These are phyloP conservation scores for Icerya purchasi DNA, from an alignment of 2,888 invertebrate genomes.

Conservation along the genomic window DNA sequence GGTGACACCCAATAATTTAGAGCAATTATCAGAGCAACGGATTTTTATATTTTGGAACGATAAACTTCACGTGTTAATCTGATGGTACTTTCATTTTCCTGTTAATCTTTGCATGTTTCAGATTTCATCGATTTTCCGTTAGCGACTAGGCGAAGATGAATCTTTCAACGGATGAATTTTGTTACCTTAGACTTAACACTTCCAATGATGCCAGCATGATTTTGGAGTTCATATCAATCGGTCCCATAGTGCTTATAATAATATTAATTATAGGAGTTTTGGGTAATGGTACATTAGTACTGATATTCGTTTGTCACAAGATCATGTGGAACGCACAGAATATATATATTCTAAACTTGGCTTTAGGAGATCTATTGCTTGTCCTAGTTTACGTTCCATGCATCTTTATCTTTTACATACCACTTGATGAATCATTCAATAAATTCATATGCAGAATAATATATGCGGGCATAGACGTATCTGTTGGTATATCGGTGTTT, in stretches of 20 bases:
- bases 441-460: constrained; percentile 29
- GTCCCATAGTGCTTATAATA: constrained; percentile 56
- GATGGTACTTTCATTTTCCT: too few relatives aligned
- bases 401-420: constrained; percentile 39
- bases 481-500: constrained; percentile 80
- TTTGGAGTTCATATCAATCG: constrained; percentile 51
- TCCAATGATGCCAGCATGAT: too few relatives aligned
- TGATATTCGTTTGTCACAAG: constrained; percentile 53
- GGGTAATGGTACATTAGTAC: constrained; percentile 62
- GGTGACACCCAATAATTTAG: too few relatives aligned
- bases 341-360: constrained; percentile 61
- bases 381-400: constrained; percentile 68
- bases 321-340: constrained; percentile 72
- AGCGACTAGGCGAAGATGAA: too few relatives aligned
- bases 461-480: constrained; percentile 69
- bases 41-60: too few relatives aligned
- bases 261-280: constrained; percentile 64
- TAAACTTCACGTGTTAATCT: too few relatives aligned
- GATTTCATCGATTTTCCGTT: too few relatives aligned
- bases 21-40: too few relatives aligned
- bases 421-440: constrained; percentile 27
- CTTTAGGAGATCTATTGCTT: constrained; percentile 63
- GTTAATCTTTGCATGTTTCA: too few relatives aligned
- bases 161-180: too few relatives aligned
- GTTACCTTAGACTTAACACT: too few relatives aligned